Percentiles rank a stretch among this genome's conserved stretches.
These are phyloP conservation scores for Mactra quadrangularis DNA, from an alignment of 1,140 invertebrate species.

Conservation along the genomic window DNA sequence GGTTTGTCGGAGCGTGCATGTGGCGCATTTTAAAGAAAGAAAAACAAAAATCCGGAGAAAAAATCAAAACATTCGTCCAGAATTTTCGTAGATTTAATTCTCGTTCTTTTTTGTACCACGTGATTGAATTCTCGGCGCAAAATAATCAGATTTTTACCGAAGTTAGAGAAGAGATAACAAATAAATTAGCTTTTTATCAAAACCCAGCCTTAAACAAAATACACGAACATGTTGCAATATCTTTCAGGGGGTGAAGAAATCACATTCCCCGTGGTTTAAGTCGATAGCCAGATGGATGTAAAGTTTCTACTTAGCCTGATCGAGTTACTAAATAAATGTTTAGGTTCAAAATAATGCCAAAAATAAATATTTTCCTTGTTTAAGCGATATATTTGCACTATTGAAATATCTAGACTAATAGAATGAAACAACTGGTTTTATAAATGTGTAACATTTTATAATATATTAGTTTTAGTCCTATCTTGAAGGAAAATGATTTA, in stretches of 20 bases:
- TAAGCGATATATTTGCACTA: slow-evolving; percentile 49
- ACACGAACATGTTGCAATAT: slow-evolving; percentile 25
- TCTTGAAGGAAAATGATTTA: too few species aligned
- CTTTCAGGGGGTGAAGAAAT: slow-evolving; percentile 25
- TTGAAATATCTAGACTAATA: slow-evolving; percentile 43
- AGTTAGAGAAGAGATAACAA: slow-evolving; percentile 35
- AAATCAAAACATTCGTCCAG: too few species aligned
- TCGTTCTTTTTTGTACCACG: slow-evolving; percentile 19
- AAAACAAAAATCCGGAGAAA: too few species aligned
- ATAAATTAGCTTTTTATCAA: slow-evolving; percentile 46
- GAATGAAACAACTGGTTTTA: background rate
- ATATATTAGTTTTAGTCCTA: too few species aligned
- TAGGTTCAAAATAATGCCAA: slow-evolving; percentile 41
- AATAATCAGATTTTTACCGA: slow-evolving; percentile 29
- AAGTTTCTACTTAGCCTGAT: slow-evolving; percentile 18
- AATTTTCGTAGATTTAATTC: too few species aligned
- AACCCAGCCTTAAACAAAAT: slow-evolving; percentile 10
- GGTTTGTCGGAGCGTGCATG: too few species aligned
- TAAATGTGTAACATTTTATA: too few species aligned
- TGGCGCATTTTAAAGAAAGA: too few species aligned
- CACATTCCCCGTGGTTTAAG: slow-evolving; percentile 22
- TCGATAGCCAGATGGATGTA: background rate
- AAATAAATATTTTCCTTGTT: slow-evolving; percentile 57
- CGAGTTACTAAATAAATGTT: slow-evolving; percentile 54
- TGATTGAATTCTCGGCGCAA: slow-evolving; percentile 36